Base-by-base conservation (phyloP, 2,113 vertebrate species). In the Chitala chitala region DNA sequence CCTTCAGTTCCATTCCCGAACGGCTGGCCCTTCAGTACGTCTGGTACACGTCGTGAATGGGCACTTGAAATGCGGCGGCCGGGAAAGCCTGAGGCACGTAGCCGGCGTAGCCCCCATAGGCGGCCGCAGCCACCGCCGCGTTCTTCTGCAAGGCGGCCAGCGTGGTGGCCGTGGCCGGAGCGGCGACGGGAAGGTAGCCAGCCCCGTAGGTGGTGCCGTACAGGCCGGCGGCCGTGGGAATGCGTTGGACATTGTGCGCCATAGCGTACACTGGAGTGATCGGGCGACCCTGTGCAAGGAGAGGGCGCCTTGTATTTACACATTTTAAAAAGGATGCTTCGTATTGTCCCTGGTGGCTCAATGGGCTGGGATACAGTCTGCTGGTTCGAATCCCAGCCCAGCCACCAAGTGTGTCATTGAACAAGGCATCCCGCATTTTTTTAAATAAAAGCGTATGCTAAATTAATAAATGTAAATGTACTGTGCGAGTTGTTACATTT, bases 141-240 rank as follows among this genome's bases (percentile, higher is more conserved):
- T 96, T 99, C 90, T 99, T 99, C 90, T 99, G 97, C 91, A 99
- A 92, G 33, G 95, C 94, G 58, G 95, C 94, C 77, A 99, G 90
- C 0, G 95, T 90, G 0, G 93, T 92, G 0, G 93, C 83, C 0
- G 94, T 90, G 13, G 94, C 84, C 0, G 96, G 96, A 4, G 94
- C 91, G 0, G 94, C 87, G 0, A 98, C 92, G 0, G 96, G 95
- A n/a, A 98, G 83, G 0, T 98, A 99, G 56, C 72, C 42, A 29
- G 58, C 5, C 44, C 71, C 71, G 20, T 73, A 73, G 80, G 94
- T 87, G 71, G 93, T 92, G 55, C 95, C 94, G 0, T 99, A 99
- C 81, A 99, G 91, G 63, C 95, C 90, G 0, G 90, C 87, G 0
- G 94, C 89, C 0, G 94, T 4, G 0, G 94, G 95, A 71, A 99